These are phyloP conservation scores for Gari tellinella DNA, from an alignment of 2,888 invertebrate genomes.

Conservation along the genomic window DNA sequence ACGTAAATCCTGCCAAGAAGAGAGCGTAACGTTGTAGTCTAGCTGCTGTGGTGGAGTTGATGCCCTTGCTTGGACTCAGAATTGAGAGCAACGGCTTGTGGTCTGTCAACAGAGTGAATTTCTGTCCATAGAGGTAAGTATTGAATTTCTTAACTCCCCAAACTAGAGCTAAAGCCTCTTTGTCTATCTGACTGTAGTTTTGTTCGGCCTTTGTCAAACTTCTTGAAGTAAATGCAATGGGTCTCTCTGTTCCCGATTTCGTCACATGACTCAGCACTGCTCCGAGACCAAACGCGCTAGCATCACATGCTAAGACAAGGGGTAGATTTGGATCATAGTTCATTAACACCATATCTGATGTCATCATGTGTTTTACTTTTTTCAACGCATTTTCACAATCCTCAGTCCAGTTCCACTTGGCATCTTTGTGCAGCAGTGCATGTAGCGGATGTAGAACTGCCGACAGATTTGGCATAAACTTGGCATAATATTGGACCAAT, in stretches of 20 bases:
- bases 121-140: constrained; percentile 81
- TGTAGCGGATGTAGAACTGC: constrained; percentile 32
- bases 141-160: constrained; percentile 83
- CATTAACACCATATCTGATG: constrained; percentile 64
- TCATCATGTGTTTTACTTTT: constrained; percentile 64
- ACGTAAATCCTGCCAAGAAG: constrained; percentile 21
- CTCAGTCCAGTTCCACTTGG: constrained; percentile 31
- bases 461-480: constrained; percentile 38
- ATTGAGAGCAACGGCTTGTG: constrained; percentile 60
- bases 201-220: constrained; percentile 83
- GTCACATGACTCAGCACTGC: constrained; percentile 70
- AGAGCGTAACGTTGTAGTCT: constrained; percentile 44
- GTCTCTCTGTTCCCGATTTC: constrained; percentile 33
- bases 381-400: constrained; percentile 35
- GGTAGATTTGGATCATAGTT: constrained; percentile 76
- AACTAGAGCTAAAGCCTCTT: constrained; percentile 83
- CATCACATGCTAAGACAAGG: constrained; percentile 82
- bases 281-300: constrained; percentile 78
- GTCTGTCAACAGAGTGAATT: constrained; percentile 78
- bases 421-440: constrained; percentile 23
- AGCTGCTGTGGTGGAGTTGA: constrained; percentile 47
- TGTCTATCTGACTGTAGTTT: constrained; percentile 83
- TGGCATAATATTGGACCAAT: constrained; percentile 38
- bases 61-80: constrained; percentile 49
- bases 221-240: constrained; percentile 80